Evolutionary conservation across 2,797 vertebrate species (phyloP).

Genomic region (Leptodactylus fallax): DNA sequence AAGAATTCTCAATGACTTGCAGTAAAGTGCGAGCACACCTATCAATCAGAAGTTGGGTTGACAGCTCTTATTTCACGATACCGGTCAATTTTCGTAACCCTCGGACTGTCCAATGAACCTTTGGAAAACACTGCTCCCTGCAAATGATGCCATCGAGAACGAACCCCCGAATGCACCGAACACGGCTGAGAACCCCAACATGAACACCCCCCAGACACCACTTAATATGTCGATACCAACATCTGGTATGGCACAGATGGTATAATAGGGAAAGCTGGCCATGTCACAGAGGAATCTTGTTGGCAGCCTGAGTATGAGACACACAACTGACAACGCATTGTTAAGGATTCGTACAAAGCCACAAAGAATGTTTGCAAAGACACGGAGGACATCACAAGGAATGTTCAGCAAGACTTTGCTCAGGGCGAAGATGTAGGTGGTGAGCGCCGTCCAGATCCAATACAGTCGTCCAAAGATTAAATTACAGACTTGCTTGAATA

Average conservation of each 20-base stretch:
- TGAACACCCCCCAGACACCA: slow-evolving; percentile 72
- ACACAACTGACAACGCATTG: slow-evolving; percentile 70
- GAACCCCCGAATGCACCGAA: slow-evolving; percentile 70
- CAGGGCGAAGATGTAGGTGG: slow-evolving; percentile 73
- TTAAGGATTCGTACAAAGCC: slow-evolving; percentile 73
- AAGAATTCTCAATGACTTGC: slow-evolving; percentile 53
- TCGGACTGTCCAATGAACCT: slow-evolving; percentile 65
- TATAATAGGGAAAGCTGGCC: slow-evolving; percentile 74
- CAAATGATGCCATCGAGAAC: slow-evolving; percentile 68
- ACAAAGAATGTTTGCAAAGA: slow-evolving; percentile 70
- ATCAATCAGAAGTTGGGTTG: slow-evolving; percentile 33
- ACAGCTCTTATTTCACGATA: background rate
- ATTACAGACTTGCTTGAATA: slow-evolving; percentile 66
- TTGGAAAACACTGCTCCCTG: slow-evolving; percentile 72
- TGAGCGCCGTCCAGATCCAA: slow-evolving; percentile 66
- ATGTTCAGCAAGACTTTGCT: slow-evolving; percentile 75
- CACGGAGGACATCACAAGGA: slow-evolving; percentile 74
- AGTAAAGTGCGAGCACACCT: slow-evolving; percentile 57
- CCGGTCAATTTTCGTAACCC: slow-evolving; percentile 67
- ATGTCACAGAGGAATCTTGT: slow-evolving; percentile 74
- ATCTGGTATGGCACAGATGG: slow-evolving; percentile 73
- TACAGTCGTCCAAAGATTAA: slow-evolving; percentile 66
- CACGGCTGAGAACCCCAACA: slow-evolving; percentile 68
- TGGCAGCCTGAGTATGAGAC: slow-evolving; percentile 73
- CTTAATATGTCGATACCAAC: slow-evolving; percentile 75